phyloP scores from a whole-genome alignment of 2,797 vertebrate species.

The Pangasius djambal region DNA sequence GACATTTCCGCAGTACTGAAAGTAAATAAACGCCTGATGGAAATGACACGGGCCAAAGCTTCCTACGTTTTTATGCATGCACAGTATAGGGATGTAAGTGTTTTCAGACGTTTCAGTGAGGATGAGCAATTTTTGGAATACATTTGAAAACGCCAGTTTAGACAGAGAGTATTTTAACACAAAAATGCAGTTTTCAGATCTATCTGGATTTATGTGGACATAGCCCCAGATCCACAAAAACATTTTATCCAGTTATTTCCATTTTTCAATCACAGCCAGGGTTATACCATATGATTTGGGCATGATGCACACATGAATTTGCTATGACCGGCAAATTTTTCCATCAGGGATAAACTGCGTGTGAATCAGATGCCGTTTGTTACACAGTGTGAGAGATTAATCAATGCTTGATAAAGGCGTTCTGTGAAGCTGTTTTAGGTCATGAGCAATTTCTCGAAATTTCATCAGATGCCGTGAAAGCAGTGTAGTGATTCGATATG shows the following conservation, averaged over 20 bases:
- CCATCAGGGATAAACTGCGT: not conserved
- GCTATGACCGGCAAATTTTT: not conserved
- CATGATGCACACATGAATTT: not conserved
- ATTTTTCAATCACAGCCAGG: not conserved
- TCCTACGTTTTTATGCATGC: no score
- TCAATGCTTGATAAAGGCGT: not conserved
- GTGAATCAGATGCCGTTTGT: not conserved
- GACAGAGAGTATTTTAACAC: no score
- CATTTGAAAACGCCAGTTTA: no score
- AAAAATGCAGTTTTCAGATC: no score
- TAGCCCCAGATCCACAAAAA: not conserved
- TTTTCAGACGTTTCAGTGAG: no score
- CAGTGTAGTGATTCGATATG: not conserved
- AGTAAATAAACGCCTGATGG: no score
- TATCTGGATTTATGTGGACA: no score
- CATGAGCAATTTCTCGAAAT: not conserved
- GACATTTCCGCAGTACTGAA: no score
- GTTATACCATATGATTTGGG: not conserved
- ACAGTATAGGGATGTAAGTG: no score
- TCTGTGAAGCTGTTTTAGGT: not conserved
- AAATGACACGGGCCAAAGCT: no score
- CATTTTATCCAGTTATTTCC: not conserved
- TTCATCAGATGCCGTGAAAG: not conserved
- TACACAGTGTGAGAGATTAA: not conserved
- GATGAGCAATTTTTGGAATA: no score